Conservation (phyloP, 2,113 vertebrate species). For the Petaurus breviceps region DNA sequence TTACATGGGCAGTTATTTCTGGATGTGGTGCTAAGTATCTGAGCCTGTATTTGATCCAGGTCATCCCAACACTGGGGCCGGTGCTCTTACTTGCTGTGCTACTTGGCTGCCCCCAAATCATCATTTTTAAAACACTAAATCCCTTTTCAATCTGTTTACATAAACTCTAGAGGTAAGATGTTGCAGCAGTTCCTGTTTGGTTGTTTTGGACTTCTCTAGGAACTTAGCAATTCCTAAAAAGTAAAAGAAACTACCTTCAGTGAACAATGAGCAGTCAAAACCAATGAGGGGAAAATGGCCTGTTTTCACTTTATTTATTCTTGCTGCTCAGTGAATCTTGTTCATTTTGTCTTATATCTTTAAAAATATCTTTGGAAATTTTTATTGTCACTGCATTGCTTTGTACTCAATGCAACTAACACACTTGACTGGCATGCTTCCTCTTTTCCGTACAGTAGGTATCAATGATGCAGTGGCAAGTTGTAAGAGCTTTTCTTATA, state of each 20-base stretch:
- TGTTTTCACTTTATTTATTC: slow-evolving; percentile 72
- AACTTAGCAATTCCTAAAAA: background rate
- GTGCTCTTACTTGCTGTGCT: no score
- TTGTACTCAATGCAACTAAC: background rate
- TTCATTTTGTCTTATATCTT: slow-evolving; percentile 42
- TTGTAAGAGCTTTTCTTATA: background rate
- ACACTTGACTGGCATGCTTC: background rate
- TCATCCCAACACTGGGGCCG: no score
- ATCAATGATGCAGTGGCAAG: background rate
- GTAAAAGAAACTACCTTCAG: slow-evolving; percentile 35
- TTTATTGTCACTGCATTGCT: slow-evolving; percentile 48
- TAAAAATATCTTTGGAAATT: slow-evolving; percentile 17
- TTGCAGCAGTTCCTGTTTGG: background rate
- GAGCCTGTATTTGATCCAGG: no score
- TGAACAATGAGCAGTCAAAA: slow-evolving; percentile 49
- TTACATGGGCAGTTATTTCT: no score
- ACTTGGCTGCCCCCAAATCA: no score
- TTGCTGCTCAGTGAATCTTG: slow-evolving; percentile 69
- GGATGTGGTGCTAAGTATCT: no score
- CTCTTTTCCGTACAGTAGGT: background rate
- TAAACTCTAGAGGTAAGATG: background rate
- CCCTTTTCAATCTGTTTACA: background rate
- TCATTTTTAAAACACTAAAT: background rate
- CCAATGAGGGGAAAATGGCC: slow-evolving; percentile 67
- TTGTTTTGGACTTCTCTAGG: background rate